phyloP scores from a whole-genome alignment of 2,113 vertebrate species.

The Phaethon lepturus region DNA sequence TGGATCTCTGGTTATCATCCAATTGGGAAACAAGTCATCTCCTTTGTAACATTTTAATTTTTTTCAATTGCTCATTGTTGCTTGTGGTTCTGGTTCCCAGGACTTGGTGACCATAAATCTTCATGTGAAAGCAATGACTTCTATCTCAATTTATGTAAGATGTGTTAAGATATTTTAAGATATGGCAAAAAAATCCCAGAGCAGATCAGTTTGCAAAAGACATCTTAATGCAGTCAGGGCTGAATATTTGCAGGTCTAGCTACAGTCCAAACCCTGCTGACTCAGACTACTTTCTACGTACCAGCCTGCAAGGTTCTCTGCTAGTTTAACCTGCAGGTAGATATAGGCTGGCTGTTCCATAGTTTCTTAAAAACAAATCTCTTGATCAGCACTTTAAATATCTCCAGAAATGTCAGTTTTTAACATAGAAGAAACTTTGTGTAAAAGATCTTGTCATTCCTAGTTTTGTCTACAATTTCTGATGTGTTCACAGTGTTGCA shows the following conservation, averaged over 20 bases:
- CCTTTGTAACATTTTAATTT: not conserved
- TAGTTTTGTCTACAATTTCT: not conserved
- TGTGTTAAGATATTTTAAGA: not conserved
- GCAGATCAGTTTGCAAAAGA: not conserved
- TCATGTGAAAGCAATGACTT: not conserved
- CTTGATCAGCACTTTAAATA: not conserved
- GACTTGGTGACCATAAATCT: not conserved
- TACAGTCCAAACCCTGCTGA: not conserved
- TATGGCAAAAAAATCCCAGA: not conserved
- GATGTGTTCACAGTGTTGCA: not conserved
- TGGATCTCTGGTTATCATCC: constrained; percentile 12
- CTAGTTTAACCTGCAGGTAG: not conserved
- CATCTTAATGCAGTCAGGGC: not conserved
- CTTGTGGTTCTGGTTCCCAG: not conserved
- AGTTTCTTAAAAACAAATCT: not conserved
- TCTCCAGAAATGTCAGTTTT: not conserved
- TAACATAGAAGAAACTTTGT: not conserved
- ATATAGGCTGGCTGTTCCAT: not conserved
- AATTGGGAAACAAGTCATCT: constrained; percentile 6
- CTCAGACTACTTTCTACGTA: not conserved
- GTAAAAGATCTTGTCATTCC: not conserved
- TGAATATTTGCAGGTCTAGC: not conserved
- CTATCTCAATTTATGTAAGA: not conserved
- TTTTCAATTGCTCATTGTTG: constrained; percentile 12
- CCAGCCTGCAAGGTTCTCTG: not conserved